Evolutionary conservation across 2,888 invertebrate genomes (phyloP).

Genomic region (Coremacera marginata): DNA sequence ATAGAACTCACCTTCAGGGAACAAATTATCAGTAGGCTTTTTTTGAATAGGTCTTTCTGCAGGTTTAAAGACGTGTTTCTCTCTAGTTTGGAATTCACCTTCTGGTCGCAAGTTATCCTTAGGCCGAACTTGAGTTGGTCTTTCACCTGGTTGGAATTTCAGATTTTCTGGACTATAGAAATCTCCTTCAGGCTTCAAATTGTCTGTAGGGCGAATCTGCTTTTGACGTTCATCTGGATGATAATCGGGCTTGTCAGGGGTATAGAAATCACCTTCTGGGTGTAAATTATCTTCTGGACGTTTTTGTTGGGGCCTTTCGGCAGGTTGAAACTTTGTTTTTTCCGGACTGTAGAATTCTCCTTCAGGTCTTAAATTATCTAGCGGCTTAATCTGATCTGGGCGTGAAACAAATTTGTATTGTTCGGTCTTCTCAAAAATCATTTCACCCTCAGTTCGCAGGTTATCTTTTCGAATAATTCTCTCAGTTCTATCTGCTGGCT

Average conservation of each 20-base stretch:
- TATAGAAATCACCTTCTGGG: conserved; percentile 72
- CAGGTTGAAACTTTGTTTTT: conserved; percentile 68
- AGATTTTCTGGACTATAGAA: conserved; percentile 69
- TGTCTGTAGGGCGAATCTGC: conserved; percentile 59
- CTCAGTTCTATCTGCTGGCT: conserved; percentile 69
- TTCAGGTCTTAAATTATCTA: conserved; percentile 72
- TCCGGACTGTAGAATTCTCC: conserved; percentile 72
- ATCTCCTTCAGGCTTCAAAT: conserved; percentile 74
- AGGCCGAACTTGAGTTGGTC: conserved; percentile 70
- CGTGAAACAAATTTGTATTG: conserved; percentile 69
- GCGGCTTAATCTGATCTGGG: conserved; percentile 69
- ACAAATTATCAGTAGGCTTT: conserved; percentile 72
- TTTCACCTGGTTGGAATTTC: conserved; percentile 69
- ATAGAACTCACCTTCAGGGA: conserved; percentile 74
- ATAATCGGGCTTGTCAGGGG: conserved; percentile 66
- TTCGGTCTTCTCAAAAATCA: conserved; percentile 70
- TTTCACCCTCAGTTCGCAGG: conserved; percentile 70
- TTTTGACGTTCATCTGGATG: conserved; percentile 65
- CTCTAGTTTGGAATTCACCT: conserved; percentile 59
- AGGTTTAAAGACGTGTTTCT: conserved; percentile 63
- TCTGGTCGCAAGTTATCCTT: conserved; percentile 71
- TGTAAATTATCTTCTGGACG: conserved; percentile 72
- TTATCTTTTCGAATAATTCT: conserved; percentile 73
- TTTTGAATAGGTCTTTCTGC: conserved; percentile 69
- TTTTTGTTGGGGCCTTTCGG: conserved; percentile 69